Evolutionary conservation across 1,140 invertebrate species (phyloP).

Genomic region (Conus betulinus): DNA sequence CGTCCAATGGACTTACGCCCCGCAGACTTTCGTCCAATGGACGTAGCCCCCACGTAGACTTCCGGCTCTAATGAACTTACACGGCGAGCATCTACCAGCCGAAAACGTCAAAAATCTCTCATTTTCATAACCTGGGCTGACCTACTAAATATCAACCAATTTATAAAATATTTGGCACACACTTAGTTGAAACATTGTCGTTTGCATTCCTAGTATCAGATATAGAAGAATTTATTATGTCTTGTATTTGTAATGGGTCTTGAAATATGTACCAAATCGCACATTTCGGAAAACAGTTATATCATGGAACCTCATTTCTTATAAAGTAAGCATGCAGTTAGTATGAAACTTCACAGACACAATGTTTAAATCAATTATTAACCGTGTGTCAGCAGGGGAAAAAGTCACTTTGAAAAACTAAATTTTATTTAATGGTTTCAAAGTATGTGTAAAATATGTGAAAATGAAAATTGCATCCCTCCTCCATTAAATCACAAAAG

Average conservation of each 20-base stretch:
- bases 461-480: neutral
- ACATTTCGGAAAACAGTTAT: neutral
- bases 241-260: neutral
- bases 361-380: neutral
- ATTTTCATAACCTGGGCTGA: neutral
- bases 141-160: neutral
- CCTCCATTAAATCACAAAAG: neutral
- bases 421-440: neutral
- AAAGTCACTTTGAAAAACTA: neutral
- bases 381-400: neutral
- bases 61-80: no score
- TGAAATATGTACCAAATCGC: neutral
- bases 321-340: neutral
- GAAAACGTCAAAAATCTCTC: neutral
- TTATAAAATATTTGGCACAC: neutral
- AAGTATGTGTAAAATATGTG: neutral
- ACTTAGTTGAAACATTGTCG: no score
- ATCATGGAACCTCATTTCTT: neutral
- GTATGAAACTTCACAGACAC: neutral
- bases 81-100: neutral
- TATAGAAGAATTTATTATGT: neutral
- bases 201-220: no score
- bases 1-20: no score
- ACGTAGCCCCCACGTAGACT: no score
- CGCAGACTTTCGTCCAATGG: no score